Conservation (phyloP, 2,113 vertebrate species). For the Notothenia coriiceps region DNA sequence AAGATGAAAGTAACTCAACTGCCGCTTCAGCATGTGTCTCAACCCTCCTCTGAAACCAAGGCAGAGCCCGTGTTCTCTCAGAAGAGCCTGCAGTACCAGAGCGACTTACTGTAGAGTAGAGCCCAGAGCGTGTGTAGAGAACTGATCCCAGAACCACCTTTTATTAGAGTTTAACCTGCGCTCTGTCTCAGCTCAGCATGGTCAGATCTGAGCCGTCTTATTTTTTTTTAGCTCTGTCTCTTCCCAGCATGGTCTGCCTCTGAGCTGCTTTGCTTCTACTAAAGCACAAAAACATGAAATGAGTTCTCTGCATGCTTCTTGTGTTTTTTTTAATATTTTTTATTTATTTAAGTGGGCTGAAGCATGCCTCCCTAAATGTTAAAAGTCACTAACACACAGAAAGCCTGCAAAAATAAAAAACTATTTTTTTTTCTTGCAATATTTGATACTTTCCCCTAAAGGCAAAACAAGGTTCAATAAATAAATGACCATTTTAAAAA, state of each 20-base stretch:
- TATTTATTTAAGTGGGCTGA: too few species aligned
- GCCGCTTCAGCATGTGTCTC: constrained; percentile 90
- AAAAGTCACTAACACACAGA: background rate
- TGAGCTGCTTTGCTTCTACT: constrained; percentile 37
- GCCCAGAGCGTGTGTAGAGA: constrained; percentile 85
- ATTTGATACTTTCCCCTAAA: too few species aligned
- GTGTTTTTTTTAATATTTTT: too few species aligned
- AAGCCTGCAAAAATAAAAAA: background rate
- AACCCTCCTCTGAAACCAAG: constrained; percentile 77
- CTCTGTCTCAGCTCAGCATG: background rate
- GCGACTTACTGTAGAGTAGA: constrained; percentile 68
- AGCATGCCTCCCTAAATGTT: background rate
- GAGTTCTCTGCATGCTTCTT: too few species aligned
- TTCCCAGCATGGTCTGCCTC: constrained; percentile 19
- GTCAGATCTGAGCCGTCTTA: constrained; percentile 50
- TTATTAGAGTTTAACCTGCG: background rate
- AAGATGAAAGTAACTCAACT: constrained; percentile 80
- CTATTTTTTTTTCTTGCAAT: too few species aligned
- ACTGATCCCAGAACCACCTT: constrained; percentile 82
- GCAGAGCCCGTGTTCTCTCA: constrained; percentile 88
- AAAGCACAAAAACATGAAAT: background rate
- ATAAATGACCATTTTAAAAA: too few species aligned
- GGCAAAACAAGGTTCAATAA: too few species aligned
- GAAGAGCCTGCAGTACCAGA: constrained; percentile 89
- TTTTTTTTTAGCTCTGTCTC: constrained; percentile 13